Conservation (phyloP, 2,888 invertebrate species). For the Metopia argyrocephala region DNA sequence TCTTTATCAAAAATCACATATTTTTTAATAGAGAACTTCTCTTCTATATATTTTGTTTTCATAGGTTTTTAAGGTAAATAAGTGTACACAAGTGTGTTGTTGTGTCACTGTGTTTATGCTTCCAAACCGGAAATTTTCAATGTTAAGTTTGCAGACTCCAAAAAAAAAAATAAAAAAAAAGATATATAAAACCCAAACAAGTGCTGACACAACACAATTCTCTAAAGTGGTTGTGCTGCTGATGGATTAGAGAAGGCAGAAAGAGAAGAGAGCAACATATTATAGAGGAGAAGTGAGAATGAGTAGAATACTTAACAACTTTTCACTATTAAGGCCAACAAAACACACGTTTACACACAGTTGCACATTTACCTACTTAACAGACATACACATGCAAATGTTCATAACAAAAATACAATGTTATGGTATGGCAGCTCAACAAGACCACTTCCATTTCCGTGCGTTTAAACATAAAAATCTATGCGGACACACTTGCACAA, state of each 20-base stretch:
- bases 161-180: background rate
- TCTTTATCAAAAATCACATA: no score
- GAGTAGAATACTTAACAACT: constrained; percentile 25
- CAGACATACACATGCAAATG: background rate
- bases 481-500: background rate
- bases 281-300: constrained; percentile 5
- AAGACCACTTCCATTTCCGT: constrained; percentile 51
- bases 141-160: constrained; percentile 54
- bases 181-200: constrained; percentile 1
- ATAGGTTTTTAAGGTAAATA: background rate
- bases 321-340: constrained; percentile 17
- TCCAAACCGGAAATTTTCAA: constrained; percentile 46
- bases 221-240: background rate
- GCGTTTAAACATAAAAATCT: constrained; percentile 14
- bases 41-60: no score
- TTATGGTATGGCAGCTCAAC: constrained; percentile 34
- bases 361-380: no score
- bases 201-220: constrained; percentile 33
- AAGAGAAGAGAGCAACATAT: no score
- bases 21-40: no score
- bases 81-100: background rate
- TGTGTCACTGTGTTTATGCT: constrained; percentile 18
- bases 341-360: background rate
- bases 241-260: background rate
- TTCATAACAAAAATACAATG: background rate